These are phyloP conservation scores for Plumapathes pennacea DNA, from an alignment of 92 coral and sea anemone genomes.

Conservation along the genomic window DNA sequence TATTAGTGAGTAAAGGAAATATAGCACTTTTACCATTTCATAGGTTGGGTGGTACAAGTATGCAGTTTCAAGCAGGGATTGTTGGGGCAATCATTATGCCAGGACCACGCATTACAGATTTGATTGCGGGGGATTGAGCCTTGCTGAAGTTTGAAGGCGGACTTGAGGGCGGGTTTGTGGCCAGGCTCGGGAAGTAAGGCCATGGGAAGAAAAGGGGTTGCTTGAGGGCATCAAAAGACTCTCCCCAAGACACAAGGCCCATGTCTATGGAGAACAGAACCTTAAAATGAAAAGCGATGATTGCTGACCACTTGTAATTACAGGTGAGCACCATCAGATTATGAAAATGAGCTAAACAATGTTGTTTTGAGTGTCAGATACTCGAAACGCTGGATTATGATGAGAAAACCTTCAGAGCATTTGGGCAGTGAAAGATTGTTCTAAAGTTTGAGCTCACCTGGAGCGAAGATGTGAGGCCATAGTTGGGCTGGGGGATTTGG, in stretches of 20 bases:
- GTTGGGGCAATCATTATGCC: too few species aligned
- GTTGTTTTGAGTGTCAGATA: not conserved
- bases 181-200: slow-evolving; percentile 10
- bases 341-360: slow-evolving; percentile 15
- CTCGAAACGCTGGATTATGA: not conserved
- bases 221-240: slow-evolving; percentile 25
- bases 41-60: too few species aligned
- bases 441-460: slow-evolving; percentile 31
- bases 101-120: too few species aligned
- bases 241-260: slow-evolving; percentile 26
- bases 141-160: too few species aligned
- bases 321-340: slow-evolving; percentile 30
- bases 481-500: too few species aligned
- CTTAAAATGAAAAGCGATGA: slow-evolving; percentile 19
- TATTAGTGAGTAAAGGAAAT: too few species aligned
- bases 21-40: too few species aligned
- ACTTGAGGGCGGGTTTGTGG: slow-evolving; percentile 8
- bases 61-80: too few species aligned
- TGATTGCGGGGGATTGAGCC: too few species aligned
- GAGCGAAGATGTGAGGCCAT: slow-evolving; percentile 20
- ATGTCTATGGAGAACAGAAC: slow-evolving; percentile 12
- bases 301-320: slow-evolving; percentile 29
- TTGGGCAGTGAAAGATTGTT: slow-evolving; percentile 5
- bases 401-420: slow-evolving; percentile 6
- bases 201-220: slow-evolving; percentile 27